Percentiles rank a stretch among this genome's conserved stretches.
These are phyloP conservation scores for Cyprinodon diabolis DNA, from an alignment of 2,797 vertebrate species.

Conservation along the genomic window DNA sequence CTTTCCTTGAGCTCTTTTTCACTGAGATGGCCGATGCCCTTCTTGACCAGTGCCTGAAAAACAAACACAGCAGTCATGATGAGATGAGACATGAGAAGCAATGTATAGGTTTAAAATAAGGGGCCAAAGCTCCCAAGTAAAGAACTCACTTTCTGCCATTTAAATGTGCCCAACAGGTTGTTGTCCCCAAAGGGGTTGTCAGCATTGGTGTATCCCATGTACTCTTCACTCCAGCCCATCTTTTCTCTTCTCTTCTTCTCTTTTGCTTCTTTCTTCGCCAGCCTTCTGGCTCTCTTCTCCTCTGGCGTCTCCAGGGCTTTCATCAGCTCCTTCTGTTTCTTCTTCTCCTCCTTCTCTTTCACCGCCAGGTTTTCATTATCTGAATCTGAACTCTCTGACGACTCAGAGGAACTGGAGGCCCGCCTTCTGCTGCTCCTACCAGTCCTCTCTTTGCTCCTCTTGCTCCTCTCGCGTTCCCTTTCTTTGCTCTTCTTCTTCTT, in stretches of 20 bases:
- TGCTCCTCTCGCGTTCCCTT: constrained; percentile 49
- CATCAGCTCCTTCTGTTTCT: constrained; percentile 88
- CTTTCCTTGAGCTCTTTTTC: constrained; percentile 97
- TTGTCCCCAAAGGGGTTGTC: constrained; percentile 99
- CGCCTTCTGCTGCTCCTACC: constrained; percentile 44
- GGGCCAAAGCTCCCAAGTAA: not conserved
- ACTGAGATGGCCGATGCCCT: constrained; percentile 94
- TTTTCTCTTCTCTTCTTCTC: constrained; percentile 97
- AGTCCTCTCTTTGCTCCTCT: constrained; percentile 30
- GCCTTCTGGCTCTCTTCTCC: constrained; percentile 93
- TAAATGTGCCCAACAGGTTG: constrained; percentile 95
- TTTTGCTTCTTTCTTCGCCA: constrained; percentile 96
- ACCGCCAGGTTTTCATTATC: constrained; percentile 21
- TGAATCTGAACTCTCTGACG: constrained; percentile 84
- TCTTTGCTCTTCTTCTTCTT: constrained; percentile 56
- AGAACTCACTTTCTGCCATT: constrained; percentile 92
- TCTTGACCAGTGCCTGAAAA: constrained; percentile 90
- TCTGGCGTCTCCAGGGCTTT: constrained; percentile 97
- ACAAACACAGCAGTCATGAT: constrained; percentile 1
- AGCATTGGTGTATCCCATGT: constrained; percentile 98
- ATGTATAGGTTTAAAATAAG: not conserved
- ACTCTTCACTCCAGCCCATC: constrained; percentile 99
- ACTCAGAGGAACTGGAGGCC: constrained; percentile 73
- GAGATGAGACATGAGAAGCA: too few relatives aligned
- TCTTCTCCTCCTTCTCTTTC: constrained; percentile 84